phyloP scores from a whole-genome alignment of 2,113 vertebrate genomes.

The Elephas maximus region DNA sequence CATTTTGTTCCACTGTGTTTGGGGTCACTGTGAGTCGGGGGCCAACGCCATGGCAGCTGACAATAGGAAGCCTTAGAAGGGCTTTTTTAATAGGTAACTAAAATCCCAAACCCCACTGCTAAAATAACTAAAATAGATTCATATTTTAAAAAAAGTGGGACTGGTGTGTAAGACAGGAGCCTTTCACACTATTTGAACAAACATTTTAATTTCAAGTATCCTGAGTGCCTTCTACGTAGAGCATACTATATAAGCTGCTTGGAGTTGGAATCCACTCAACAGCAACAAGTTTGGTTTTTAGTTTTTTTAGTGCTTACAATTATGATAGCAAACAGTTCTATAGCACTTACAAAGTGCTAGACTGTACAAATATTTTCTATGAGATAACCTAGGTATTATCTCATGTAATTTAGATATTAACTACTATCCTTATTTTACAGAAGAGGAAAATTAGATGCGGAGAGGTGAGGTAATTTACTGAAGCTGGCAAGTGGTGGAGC shows the following conservation, averaged over 20 bases:
- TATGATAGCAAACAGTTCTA: background rate
- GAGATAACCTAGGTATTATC: background rate
- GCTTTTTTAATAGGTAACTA: background rate
- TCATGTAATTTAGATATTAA: background rate
- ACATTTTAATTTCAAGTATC: background rate
- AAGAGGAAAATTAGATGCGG: background rate
- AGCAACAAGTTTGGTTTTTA: no score
- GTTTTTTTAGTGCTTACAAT: background rate
- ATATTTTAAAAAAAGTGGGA: constrained; percentile 20
- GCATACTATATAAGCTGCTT: background rate
- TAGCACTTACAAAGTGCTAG: no score
- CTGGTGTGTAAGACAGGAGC: background rate
- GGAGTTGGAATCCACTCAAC: no score
- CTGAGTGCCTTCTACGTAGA: background rate
- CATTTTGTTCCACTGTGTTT: background rate
- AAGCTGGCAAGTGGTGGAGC: background rate
- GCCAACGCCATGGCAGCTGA: background rate
- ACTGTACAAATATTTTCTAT: background rate
- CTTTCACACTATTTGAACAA: constrained; percentile 26
- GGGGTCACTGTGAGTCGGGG: background rate
- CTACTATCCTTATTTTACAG: background rate
- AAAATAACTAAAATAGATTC: background rate
- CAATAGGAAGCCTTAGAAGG: background rate
- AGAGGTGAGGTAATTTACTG: background rate
- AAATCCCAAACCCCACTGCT: background rate